phyloP scores from a whole-genome alignment of 2,797 vertebrate genomes.

The Spinus pinus region DNA sequence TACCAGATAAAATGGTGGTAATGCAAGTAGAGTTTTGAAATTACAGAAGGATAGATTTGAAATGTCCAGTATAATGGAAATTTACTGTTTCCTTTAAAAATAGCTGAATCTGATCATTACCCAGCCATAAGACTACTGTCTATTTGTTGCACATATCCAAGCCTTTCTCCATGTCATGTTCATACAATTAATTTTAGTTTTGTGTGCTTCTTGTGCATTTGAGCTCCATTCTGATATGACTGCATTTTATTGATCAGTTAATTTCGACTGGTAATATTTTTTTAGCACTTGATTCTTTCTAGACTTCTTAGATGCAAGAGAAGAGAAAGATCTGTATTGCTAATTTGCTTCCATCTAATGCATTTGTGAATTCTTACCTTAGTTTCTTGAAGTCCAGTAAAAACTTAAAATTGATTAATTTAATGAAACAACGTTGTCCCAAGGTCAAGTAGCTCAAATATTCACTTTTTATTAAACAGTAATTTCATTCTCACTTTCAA shows the following conservation, averaged over 20 bases:
- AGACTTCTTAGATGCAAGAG: background rate
- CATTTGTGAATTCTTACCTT: constrained; percentile 33
- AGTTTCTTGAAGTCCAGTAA: constrained; percentile 35
- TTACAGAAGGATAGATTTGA: background rate
- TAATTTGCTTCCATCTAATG: constrained; percentile 2
- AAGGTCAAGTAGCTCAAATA: constrained; percentile 51
- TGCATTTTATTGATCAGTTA: background rate
- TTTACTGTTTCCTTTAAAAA: background rate
- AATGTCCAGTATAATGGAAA: background rate
- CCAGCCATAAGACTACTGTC: background rate
- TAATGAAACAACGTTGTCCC: constrained; percentile 59
- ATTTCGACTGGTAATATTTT: background rate
- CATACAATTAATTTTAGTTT: background rate
- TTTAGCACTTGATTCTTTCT: background rate
- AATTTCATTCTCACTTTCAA: constrained; percentile 55
- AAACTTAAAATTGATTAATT: constrained; percentile 57
- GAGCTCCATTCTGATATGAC: background rate
- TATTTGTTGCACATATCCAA: background rate
- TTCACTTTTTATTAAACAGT: constrained; percentile 57
- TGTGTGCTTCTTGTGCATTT: background rate
- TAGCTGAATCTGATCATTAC: background rate
- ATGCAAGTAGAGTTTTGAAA: background rate
- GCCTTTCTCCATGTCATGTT: background rate
- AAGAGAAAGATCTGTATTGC: background rate
- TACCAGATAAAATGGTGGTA: background rate